A percentile compares a stretch with the other conserved stretches of the same genome.
phyloP scores from a whole-genome alignment of 2,797 vertebrate species.

The Columba guinea region DNA sequence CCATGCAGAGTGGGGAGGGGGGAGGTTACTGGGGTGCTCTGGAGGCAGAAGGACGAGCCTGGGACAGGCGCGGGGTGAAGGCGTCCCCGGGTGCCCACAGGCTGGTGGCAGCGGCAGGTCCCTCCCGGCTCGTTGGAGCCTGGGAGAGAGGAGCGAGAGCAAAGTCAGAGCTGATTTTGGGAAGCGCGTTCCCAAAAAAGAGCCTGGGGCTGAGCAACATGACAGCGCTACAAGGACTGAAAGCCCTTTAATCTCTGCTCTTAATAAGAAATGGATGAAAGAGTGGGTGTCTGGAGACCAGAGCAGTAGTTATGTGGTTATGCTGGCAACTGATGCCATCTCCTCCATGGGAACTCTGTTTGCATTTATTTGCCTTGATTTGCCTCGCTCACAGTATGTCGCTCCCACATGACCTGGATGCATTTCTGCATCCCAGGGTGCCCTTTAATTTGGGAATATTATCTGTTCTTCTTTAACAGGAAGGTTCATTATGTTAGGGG shows the following conservation, averaged over 20 bases:
- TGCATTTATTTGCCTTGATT: not conserved
- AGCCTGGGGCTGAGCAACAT: not conserved
- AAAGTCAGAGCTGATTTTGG: fast-evolving
- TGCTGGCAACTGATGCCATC: not conserved
- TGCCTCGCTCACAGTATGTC: not conserved
- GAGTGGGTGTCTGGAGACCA: not conserved
- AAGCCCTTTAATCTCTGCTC: not conserved
- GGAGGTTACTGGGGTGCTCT: not conserved
- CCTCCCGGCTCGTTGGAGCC: not conserved
- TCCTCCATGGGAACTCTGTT: not conserved
- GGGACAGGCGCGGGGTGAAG: not conserved
- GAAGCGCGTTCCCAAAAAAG: fast-evolving
- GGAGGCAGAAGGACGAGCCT: no score
- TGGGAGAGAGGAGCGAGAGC: not conserved
- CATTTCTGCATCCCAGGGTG: not conserved
- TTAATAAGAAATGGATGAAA: fast-evolving
- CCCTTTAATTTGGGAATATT: slow-evolving; percentile 29
- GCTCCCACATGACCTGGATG: not conserved
- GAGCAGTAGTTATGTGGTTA: not conserved
- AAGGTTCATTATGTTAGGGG: slow-evolving; percentile 11
- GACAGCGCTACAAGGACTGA: not conserved
- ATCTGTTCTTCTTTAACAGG: not conserved
- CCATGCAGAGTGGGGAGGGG: not conserved
- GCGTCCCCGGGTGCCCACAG: not conserved
- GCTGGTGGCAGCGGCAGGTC: not conserved